Evolutionary conservation across 2,797 vertebrate species (phyloP).

Genomic region (Mionectes olivaceus): DNA sequence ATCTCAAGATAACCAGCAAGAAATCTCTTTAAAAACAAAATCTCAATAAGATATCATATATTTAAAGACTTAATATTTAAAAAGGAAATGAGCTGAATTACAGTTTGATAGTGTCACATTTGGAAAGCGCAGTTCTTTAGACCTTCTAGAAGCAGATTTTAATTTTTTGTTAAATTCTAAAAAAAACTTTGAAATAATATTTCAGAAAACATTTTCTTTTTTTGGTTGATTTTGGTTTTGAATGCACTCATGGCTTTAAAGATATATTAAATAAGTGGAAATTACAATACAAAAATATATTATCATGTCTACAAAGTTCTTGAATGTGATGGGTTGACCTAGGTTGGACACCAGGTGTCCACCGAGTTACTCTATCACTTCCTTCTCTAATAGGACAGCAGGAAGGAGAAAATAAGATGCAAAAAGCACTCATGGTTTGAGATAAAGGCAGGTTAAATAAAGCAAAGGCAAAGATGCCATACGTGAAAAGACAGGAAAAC

Average conservation of each 20-base stretch:
- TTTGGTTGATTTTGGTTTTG: background rate
- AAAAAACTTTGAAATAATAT: background rate
- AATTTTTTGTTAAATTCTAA: background rate
- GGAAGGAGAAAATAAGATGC: background rate
- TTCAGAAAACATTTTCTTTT: background rate
- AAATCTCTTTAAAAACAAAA: background rate
- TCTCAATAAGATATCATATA: background rate
- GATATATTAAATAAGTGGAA: background rate
- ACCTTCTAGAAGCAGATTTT: background rate
- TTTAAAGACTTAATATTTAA: background rate
- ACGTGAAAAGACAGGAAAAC: accelerated
- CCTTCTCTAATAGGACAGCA: background rate
- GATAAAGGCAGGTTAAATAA: background rate
- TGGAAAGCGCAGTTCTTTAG: background rate
- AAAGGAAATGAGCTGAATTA: background rate
- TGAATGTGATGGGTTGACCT: background rate
- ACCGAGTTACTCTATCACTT: background rate
- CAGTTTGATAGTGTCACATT: background rate
- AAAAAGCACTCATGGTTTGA: background rate
- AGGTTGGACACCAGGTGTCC: background rate
- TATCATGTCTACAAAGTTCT: background rate
- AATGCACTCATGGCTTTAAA: background rate
- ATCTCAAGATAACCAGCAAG: background rate
- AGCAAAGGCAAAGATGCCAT: background rate
- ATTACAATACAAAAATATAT: background rate